Base-by-base conservation (phyloP, 1,140 invertebrate genomes). In the Conus betulinus region DNA sequence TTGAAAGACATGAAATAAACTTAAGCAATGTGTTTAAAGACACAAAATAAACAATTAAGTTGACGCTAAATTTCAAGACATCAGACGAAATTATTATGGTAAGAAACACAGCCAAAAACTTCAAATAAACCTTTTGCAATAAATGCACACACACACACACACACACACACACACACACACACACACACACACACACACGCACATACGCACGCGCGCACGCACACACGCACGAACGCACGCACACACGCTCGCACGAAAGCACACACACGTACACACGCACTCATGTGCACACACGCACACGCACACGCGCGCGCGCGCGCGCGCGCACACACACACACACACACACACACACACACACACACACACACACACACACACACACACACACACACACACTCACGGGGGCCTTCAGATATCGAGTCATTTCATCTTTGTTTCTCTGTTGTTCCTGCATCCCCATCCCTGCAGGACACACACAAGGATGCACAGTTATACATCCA, bases 361-460 rank as follows among this genome's bases (percentile, higher is more conserved):
- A 39, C 25, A 79, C 11, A 11, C 51, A 79, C 17, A 63, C 60
- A 79, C 25, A 11, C 76, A 39, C 25, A 79, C 51, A 51, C 51
- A 79, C 25, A 79, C 76, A 79, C 17, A 82, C 23, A 13, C 15
- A 52, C 53, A 53, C 39, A 89, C 91, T 92, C 89, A 93, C 93
- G 5, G 91, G 90, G 51, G 88, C 89, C 79, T 91, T 93, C 81
- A 89, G 20, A 17, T 90, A 84, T 23, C 84, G 89, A 27, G 90
- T 87, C 76, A 90, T 82, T 84, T 92, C 91, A 27, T 92, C 89
- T 88, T 90, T 91, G 63, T 89, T 91, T 87, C 89, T 82, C 81
- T 88, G 89, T 83, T 93, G 93, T 87, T 93, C 90, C 78, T 87
- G 87, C 85, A 88, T 89, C 52, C 89, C 90, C n/a, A 88, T 83